These are phyloP conservation scores for Drosophila oshimai DNA, from an alignment of 1,140 invertebrate species.

Conservation along the genomic window DNA sequence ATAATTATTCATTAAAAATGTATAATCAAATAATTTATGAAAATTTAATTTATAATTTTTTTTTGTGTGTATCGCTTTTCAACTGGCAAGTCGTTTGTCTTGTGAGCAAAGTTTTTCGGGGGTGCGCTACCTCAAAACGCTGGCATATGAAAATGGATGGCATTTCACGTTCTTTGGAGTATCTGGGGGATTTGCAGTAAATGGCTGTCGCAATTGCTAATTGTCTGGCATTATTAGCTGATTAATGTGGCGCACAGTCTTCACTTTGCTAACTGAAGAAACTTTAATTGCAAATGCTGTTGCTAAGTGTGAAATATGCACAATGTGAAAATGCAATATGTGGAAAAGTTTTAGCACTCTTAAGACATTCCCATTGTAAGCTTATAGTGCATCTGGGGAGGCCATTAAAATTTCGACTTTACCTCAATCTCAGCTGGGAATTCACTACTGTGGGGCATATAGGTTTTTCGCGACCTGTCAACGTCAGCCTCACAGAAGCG, in stretches of 20 bases:
- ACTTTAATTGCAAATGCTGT: neutral
- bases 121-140: slow-evolving; percentile 37
- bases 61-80: slow-evolving; percentile 5
- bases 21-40: neutral
- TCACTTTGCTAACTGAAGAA: neutral
- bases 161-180: slow-evolving; percentile 28
- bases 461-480: slow-evolving; percentile 24
- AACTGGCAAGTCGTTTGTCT: slow-evolving; percentile 67
- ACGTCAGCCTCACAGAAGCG: slow-evolving; percentile 10
- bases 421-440: slow-evolving; percentile 28
- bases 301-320: neutral
- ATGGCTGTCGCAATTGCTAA: slow-evolving; percentile 52
- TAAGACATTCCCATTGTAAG: slow-evolving; percentile 7
- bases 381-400: slow-evolving; percentile 37
- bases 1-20: too few species aligned
- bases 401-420: slow-evolving; percentile 72
- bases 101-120: slow-evolving; percentile 48
- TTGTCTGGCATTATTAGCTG: slow-evolving; percentile 46
- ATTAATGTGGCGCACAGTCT: slow-evolving; percentile 28
- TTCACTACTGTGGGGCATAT: slow-evolving; percentile 2
- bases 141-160: slow-evolving; percentile 69
- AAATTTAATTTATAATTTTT: neutral
- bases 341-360: slow-evolving; percentile 7
- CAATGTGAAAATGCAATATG: neutral
- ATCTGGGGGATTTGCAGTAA: slow-evolving; percentile 28